Percentiles rank a stretch among this genome's conserved stretches.
Evolutionary conservation across 2,797 vertebrate species (phyloP).

Genomic region (Hyperoplus lanceolatus): DNA sequence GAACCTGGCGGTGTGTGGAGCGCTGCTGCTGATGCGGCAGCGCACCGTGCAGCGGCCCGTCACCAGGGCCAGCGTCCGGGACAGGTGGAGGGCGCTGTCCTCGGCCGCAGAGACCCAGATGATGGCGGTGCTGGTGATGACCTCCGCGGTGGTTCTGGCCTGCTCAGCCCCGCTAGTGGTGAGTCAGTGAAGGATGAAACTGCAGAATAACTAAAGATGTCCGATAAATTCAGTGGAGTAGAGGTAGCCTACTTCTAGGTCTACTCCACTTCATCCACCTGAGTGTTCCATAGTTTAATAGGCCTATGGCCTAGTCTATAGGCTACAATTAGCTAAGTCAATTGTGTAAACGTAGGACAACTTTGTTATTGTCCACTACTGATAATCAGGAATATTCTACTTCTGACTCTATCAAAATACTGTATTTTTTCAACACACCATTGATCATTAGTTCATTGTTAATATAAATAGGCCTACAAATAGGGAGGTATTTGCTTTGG

Average conservation of each 20-base stretch:
- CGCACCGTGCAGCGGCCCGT: constrained; percentile 87
- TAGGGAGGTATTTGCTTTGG: background rate
- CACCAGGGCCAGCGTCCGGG: constrained; percentile 77
- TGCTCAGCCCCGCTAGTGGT: constrained; percentile 97
- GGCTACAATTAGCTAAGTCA: no score
- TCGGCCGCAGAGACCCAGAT: constrained; percentile 96
- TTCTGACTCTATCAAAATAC: background rate
- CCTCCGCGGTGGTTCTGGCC: constrained; percentile 92
- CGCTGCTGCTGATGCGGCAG: constrained; percentile 94
- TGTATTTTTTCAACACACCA: background rate
- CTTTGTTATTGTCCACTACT: background rate
- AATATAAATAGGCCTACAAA: no score
- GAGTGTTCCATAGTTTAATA: no score
- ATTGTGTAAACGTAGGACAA: no score
- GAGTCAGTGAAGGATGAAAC: constrained; percentile 72
- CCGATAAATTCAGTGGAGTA: no score
- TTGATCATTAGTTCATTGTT: no score
- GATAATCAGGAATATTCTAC: background rate
- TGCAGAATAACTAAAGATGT: no score
- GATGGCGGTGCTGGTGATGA: constrained; percentile 94
- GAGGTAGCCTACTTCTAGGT: no score
- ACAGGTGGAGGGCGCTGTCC: constrained; percentile 85
- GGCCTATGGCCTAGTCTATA: no score
- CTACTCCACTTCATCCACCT: no score
- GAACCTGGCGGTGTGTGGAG: constrained; percentile 93